Base-by-base conservation (phyloP, 64 coral and sea anemone genomes). In the Platygyra sinensis region DNA sequence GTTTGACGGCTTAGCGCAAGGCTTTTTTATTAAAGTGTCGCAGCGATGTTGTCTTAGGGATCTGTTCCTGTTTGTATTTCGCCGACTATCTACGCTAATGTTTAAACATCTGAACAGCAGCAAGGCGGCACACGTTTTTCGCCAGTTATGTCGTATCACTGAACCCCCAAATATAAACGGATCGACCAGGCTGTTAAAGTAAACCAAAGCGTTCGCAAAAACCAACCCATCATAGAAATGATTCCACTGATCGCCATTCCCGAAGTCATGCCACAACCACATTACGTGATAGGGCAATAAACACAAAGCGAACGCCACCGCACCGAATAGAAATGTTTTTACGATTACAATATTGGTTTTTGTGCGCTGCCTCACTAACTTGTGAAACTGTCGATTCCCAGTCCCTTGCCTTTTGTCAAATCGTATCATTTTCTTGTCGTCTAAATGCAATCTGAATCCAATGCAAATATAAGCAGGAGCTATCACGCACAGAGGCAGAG, bases 211-310 rank as follows among this genome's bases (percentile, higher is more conserved):
- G 51, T 81, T 83, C 27, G 91, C 91, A 93, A 96, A 96, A 9
- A 93, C 71, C 6, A 96, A 30, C 8, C 84, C 39, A 19, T 89
- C 79, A 2, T 36, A 12, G 22, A 96, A 91, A 69, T 90, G 17
- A 2, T 75, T 22, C 8, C 87, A 91, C 8, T 60, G 72, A 12
- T 67, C 57, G 6, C 83, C 95, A 42, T 67, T 10, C 0, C 95
- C 95, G 30, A 87, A 94, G n/a, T 96, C 95, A 72, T 90, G 61
- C 95, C 95, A 96, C 7, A 96, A 9, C 95, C 95, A 96, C 60
- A 96, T 88, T 7, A 94, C 73, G 20, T 96, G 95, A n/a, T 92
- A 94, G 19, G 95, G 95, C 22, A 96, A 49, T 36, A 96, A 89
- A 32, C 94, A 96, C 6, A 96, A 28, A 8, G 94, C 86, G 89